Conservation (phyloP, 92 coral and sea anemone species). For the Palythoa grandis region DNA sequence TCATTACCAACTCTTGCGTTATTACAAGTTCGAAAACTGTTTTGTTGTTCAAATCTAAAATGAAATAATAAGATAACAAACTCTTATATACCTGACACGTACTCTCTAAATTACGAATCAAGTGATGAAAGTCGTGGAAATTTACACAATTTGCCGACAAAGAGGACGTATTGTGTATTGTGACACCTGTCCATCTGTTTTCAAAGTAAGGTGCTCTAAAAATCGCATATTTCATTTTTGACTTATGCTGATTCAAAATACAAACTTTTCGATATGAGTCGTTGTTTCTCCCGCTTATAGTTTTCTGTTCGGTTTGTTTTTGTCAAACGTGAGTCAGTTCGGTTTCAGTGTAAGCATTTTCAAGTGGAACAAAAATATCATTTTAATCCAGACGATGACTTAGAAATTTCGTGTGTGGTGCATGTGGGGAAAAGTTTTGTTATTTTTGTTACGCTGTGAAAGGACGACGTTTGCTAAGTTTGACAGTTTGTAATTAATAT, state of each 20-base stretch:
- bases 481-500: not conserved
- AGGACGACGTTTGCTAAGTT: not conserved
- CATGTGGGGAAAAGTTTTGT: not conserved
- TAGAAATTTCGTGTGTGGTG: not conserved
- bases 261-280: not conserved
- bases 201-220: not conserved
- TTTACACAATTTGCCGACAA: not conserved
- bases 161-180: not conserved
- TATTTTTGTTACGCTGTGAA: not conserved
- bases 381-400: not conserved
- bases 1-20: not conserved
- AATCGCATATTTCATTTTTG: not conserved
- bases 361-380: not conserved
- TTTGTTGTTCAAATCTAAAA: not conserved
- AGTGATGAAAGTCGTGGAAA: not conserved
- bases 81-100: not conserved
- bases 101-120: not conserved
- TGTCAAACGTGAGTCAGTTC: constrained; percentile 1
- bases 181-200: not conserved
- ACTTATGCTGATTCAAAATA: not conserved
- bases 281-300: not conserved
- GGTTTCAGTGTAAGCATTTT: not conserved
- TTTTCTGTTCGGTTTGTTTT: constrained; percentile 21
- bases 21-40: not conserved
- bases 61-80: not conserved